Evolutionary conservation across 2,888 invertebrate genomes (phyloP), one percentile per base, ranked within the genome.

Genomic region (Macrophya annulata): DNA sequence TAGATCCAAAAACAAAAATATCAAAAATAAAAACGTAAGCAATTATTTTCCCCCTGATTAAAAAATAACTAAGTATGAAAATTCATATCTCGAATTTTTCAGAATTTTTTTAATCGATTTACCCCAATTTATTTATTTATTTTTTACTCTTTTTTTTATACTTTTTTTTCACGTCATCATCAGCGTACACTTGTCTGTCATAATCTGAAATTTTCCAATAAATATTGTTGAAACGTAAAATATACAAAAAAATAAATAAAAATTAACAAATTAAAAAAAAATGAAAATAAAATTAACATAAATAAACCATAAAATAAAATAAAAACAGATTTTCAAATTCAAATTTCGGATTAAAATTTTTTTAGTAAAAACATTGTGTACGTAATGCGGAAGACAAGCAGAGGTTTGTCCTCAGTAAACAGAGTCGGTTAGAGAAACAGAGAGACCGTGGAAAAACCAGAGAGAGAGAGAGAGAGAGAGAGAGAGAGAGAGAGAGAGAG

Each of bases 381-480:
- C 62, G 10, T 62, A 68, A 68, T 37, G 15, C 68, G 17, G 37
- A 68, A 37, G 68, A 68, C 37, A 68, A 68, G 37, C 68, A 17
- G 68, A 68, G 68, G 37, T 37, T 31, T 68, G 37, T 68, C 68
- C 68, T 68, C 17, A 6, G 68, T 68, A 31, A 68, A 68, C 37
- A 68, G 12, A 68, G 68, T 37, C 37, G 25, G 68, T 68, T 37
- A 68, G 17, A 37, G 37, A 68, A 68, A 68, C 68, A 17, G 37
- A 68, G 12, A 25, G 21, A 48, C 48, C 8, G 48, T 17, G 15
- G 12, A 55, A 55, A 4, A 55, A 17, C 10, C 15, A 55, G 48
- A 48, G 12, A 12, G 12, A 48, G 12, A 48, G 48, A 8, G 17
- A n/a, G n/a, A n/a, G n/a, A n/a, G n/a, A n/a, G n/a, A n/a, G n/a